These are phyloP conservation scores for Sitodiplosis mosellana DNA, from an alignment of 1,140 invertebrate species.

Conservation along the genomic window DNA sequence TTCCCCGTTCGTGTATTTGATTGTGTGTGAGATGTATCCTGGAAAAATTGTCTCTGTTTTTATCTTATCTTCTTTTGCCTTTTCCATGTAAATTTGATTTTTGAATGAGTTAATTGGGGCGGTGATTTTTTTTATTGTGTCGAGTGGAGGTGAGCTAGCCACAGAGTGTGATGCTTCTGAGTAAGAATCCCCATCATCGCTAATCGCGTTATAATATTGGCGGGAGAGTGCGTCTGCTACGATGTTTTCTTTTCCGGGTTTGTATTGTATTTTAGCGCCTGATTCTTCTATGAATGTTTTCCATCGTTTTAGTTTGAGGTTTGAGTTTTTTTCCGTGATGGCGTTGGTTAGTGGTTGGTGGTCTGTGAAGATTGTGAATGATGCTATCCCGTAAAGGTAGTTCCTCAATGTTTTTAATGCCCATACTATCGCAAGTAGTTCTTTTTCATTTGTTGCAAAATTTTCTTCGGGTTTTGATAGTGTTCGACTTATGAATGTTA, in stretches of 20 bases:
- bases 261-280: conserved; percentile 7
- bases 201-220: no score
- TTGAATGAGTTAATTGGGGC: no score
- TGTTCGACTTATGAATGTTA: conserved; percentile 24
- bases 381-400: conserved; percentile 21
- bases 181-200: no score
- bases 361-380: conserved; percentile 26
- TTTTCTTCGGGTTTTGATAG: conserved; percentile 25
- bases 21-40: no score
- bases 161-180: no score
- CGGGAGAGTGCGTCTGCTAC: conserved; percentile 8
- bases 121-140: no score
- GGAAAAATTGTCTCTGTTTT: no score
- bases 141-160: no score
- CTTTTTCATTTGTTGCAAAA: conserved; percentile 26
- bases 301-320: conserved; percentile 25
- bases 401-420: conserved; percentile 24
- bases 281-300: conserved; percentile 25
- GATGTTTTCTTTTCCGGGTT: conserved; percentile 7
- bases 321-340: conserved; percentile 23
- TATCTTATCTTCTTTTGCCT: no score
- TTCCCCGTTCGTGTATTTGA: no score
- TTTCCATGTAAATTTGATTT: no score
- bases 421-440: conserved; percentile 29
- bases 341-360: conserved; percentile 31